Evolutionary conservation across 2,888 invertebrate species (phyloP), one percentile per base, ranked within the genome.

Genomic region (Sminthurinus aureus): DNA sequence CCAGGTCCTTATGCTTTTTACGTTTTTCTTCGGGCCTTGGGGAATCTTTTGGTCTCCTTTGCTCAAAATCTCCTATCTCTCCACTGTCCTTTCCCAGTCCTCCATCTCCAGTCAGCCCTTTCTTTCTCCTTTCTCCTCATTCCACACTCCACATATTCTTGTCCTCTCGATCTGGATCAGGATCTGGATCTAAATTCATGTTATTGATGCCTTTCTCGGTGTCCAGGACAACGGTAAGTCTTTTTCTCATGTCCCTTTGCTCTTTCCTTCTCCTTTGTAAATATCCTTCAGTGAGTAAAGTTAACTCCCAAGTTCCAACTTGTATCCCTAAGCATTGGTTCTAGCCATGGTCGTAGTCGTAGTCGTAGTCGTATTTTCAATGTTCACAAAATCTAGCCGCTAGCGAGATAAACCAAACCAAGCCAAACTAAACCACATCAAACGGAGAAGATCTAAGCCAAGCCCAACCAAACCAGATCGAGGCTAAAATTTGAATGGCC

Each of bases 131-230:
- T 51, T 79, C 79, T 24, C 50, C 79, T 24, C 22, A n/a, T 24
- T 69, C 66, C 69, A 15, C 79, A n/a, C 64, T 69, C 66, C 69
- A 15, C 79, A 24, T 38, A 26, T 80, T 71, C 22, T 71, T 15
- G 26, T 24, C 24, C 71, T 26, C 15, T 71, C 71, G 3, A 71
- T 22, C 67, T 22, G n/a, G n/a, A n/a, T n/a, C n/a, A n/a, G n/a
- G n/a, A n/a, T n/a, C n/a, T n/a, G n/a, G n/a, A n/a, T 38, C 24
- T 71, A 24, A 20, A 80, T 80, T 52, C 80, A 50, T 80, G 80
- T 80, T 80, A 80, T 80, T 80, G 80, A 80, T 80, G 80, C 80
- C 69, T 80, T 52, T 73, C 80, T 73, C 69, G 9, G 58, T 78
- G 15, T 66, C 73, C 38, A 38, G 38, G 38, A 38, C 38, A 38